Evolutionary conservation across 1,140 invertebrate genomes (phyloP), one percentile per base, ranked within the genome.

Genomic region (Drosophila sp.): DNA sequence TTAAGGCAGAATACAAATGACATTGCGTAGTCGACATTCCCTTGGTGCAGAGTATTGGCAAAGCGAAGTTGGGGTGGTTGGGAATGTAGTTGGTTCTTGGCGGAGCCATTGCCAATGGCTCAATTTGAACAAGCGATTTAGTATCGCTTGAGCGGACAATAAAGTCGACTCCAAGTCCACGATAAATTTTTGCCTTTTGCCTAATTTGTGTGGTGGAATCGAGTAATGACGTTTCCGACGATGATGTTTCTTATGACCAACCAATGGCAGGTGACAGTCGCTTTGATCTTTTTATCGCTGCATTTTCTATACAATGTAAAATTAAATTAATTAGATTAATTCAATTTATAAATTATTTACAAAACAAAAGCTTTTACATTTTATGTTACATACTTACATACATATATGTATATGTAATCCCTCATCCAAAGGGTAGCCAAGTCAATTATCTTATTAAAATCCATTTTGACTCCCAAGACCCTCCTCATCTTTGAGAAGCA

Each of bases 401-500:
- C 17, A 17, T 17, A 17, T 17, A 17, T 17, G 17, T 17, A 17
- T 29, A 29, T 54, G 25, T 54, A 30, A 17, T 58, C 4, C 32
- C 7, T 35, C 17, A 10, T 23, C 3, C 17, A 35, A 35, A 35
- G 23, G 33, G 40, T 11, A 54, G 83, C 63, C 70, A 55, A 69
- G 76, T 71, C 80, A 84, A 87, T 87, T 86, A 83, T 71, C 79
- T 67, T 86, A 87, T 86, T 83, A 83, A 70, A 69, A 73, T 70
- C 72, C 70, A 73, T 76, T 83, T 66, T 50, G 32, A n/a, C 10
- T 29, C 17, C 50, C 11, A 11, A 32, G 23, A 25, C 1, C 41
- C 25, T 10, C 10, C 35, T 47, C 11, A 10, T 5, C 66, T 30
- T 29, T 27, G 2, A 23, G 44, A 23, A 25, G 17, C 44, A 50